Conservation (phyloP, 1,140 invertebrate genomes). For the Drosophila triauraria region DNA sequence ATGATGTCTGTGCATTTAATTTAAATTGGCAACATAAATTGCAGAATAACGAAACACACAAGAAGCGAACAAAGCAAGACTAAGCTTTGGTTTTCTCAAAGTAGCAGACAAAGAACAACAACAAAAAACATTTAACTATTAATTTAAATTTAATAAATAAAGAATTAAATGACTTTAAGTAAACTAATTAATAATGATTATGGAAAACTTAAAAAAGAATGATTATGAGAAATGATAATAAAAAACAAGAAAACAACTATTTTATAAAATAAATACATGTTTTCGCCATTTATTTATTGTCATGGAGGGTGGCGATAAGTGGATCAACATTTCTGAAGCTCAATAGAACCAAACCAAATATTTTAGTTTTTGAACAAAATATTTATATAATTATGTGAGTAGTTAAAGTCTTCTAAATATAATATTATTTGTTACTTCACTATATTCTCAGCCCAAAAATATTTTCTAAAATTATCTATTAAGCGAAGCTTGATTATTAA, state of each 20-base stretch:
- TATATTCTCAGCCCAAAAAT: no score
- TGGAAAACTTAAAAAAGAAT: constrained; percentile 63
- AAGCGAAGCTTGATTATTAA: no score
- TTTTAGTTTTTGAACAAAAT: no score
- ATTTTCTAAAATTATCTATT: no score
- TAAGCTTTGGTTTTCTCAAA: constrained; percentile 64
- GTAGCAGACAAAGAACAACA: constrained; percentile 63
- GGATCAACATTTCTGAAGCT: no score
- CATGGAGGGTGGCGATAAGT: no score
- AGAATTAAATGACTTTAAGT: constrained; percentile 81
- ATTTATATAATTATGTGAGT: no score
- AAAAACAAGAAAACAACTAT: constrained; percentile 80
- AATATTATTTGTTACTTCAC: no score
- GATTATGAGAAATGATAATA: constrained; percentile 81
- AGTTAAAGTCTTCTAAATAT: no score
- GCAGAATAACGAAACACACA: constrained; percentile 41
- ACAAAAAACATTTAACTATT: constrained; percentile 84
- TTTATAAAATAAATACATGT: constrained; percentile 73
- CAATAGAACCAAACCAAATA: no score
- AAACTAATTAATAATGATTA: constrained; percentile 70
- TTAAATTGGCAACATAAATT: constrained; percentile 55
- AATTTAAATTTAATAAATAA: constrained; percentile 78
- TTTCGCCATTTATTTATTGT: constrained; percentile 1
- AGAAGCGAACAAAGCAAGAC: constrained; percentile 42
- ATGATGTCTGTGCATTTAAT: constrained; percentile 62